phyloP scores from a whole-genome alignment of 1,140 invertebrate species.

The Drosophila leontia region DNA sequence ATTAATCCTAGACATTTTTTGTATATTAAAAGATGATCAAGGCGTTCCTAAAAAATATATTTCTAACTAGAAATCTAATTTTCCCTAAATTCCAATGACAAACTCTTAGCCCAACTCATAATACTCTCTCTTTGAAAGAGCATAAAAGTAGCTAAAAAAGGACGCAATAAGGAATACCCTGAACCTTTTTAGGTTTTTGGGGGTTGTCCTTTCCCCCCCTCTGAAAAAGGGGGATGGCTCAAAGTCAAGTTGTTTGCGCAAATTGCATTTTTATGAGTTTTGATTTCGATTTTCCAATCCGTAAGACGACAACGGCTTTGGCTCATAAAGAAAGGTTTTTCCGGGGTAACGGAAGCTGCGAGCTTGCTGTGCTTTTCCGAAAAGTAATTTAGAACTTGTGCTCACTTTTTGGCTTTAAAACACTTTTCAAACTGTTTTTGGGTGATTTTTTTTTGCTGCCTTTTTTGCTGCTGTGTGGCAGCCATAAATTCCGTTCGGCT shows the following conservation, averaged over 20 bases:
- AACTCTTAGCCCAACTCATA: accelerated
- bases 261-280: constrained; percentile 82
- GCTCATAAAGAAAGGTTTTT: not conserved
- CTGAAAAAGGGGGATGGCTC: constrained; percentile 5
- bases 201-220: constrained; percentile 13
- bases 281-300: constrained; percentile 73
- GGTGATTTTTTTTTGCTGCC: constrained; percentile 21
- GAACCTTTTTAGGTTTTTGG: not conserved
- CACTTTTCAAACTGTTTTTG: constrained; percentile 50
- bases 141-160: not conserved
- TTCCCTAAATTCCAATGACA: not conserved
- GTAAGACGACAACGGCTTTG: constrained; percentile 30
- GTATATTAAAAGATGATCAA: not conserved
- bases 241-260: constrained; percentile 73
- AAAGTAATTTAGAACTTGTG: constrained; percentile 71
- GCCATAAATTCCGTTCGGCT: constrained; percentile 56
- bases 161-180: constrained; percentile 1
- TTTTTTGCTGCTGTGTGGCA: constrained; percentile 14
- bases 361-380: constrained; percentile 27
- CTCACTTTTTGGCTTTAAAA: constrained; percentile 56
- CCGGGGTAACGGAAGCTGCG: not conserved
- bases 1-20: not conserved
- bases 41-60: not conserved
- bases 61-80: not conserved
- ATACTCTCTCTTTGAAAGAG: not conserved